phyloP scores from a whole-genome alignment of 2,888 invertebrate genomes.

The Tetragnatha montana region DNA sequence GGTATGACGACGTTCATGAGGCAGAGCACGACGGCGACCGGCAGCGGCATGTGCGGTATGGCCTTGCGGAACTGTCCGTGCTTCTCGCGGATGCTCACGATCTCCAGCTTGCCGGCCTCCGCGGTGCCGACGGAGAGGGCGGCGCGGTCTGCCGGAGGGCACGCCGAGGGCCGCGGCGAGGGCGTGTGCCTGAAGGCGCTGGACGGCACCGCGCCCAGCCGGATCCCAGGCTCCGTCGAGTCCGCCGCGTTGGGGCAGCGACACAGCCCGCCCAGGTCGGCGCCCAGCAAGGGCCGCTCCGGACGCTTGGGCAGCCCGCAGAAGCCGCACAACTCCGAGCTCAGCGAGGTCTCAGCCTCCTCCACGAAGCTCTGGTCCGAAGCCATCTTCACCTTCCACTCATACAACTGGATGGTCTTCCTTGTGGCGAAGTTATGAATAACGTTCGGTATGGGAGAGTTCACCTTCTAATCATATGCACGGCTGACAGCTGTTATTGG shows the following conservation, averaged over 20 bases:
- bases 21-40: slow-evolving; percentile 76
- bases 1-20: slow-evolving; percentile 75
- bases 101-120: slow-evolving; percentile 44
- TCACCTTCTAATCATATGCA: too few relatives aligned
- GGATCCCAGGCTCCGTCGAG: slow-evolving; percentile 56
- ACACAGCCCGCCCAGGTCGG: slow-evolving; percentile 25
- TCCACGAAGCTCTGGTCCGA: slow-evolving; percentile 9
- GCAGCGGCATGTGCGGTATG: slow-evolving; percentile 78
- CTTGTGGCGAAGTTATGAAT: too few relatives aligned
- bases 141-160: neutral
- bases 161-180: slow-evolving; percentile 39
- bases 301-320: slow-evolving; percentile 44
- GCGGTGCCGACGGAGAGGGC: neutral
- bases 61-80: slow-evolving; percentile 75
- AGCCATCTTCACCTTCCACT: neutral
- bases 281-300: slow-evolving; percentile 16
- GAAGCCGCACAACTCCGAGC: slow-evolving; percentile 34
- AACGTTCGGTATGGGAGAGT: too few relatives aligned
- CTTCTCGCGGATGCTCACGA: slow-evolving; percentile 67
- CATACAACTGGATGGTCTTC: too few relatives aligned
- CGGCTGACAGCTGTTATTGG: too few relatives aligned
- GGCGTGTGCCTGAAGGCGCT: slow-evolving; percentile 61
- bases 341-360: slow-evolving; percentile 35
- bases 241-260: slow-evolving; percentile 58
- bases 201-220: slow-evolving; percentile 57